These are phyloP conservation scores for Rhamphomyia laevipes DNA, from an alignment of 2,888 invertebrate species.

Conservation along the genomic window DNA sequence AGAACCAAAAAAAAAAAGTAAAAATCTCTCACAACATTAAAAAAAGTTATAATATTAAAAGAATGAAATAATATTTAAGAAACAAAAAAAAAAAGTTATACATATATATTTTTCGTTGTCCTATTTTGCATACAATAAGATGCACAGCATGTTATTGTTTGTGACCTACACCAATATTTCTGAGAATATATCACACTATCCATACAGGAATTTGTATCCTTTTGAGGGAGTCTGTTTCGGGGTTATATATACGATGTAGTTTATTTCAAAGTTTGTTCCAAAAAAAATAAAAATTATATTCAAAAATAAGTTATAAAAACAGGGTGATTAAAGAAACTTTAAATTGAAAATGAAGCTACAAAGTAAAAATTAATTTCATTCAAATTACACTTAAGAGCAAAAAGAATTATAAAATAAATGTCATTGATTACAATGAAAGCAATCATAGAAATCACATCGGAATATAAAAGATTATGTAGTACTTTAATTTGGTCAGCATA, in stretches of 20 bases:
- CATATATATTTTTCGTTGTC: conserved; percentile 16
- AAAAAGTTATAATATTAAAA: not conserved
- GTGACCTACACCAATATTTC: conserved; percentile 41
- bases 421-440: too few relatives aligned
- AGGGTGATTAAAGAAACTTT: too few relatives aligned
- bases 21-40: not conserved
- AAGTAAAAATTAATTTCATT: too few relatives aligned
- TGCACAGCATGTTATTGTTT: conserved; percentile 39
- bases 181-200: conserved; percentile 30
- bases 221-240: not conserved
- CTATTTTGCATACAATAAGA: conserved; percentile 39
- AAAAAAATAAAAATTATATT: too few relatives aligned
- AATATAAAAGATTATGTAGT: too few relatives aligned
- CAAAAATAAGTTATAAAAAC: too few relatives aligned
- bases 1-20: too few relatives aligned
- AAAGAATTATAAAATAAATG: too few relatives aligned
- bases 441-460: too few relatives aligned
- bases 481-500: too few relatives aligned
- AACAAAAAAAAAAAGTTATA: conserved; percentile 6
- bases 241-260: conserved; percentile 6
- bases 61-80: not conserved
- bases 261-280: not conserved
- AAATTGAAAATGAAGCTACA: too few relatives aligned
- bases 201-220: conserved; percentile 1
- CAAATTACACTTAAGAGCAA: too few relatives aligned